A percentile compares a stretch with the other conserved stretches of the same genome.
These are phyloP conservation scores for Drosophila algonquin DNA, from an alignment of 2,888 invertebrate genomes.

Conservation along the genomic window DNA sequence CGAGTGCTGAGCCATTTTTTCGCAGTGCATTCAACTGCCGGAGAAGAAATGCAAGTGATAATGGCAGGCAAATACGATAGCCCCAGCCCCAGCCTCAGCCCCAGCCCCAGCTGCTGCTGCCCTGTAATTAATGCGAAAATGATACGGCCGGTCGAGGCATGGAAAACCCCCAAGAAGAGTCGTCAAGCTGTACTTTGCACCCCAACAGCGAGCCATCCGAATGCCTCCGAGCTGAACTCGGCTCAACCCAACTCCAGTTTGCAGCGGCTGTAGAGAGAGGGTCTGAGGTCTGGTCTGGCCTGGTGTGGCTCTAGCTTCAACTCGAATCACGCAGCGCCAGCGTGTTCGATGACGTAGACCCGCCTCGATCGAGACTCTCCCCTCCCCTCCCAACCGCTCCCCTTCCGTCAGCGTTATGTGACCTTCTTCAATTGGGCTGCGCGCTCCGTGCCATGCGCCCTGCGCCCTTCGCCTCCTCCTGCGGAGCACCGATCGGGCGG, in stretches of 20 bases:
- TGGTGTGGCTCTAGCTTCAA: constrained; percentile 1
- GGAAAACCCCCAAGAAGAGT: constrained; percentile 72
- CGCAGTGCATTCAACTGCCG: constrained; percentile 69
- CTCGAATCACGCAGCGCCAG: constrained; percentile 53
- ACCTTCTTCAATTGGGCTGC: constrained; percentile 38
- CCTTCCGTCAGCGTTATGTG: constrained; percentile 17
- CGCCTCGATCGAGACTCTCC: constrained; percentile 63
- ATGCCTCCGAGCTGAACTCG: constrained; percentile 4
- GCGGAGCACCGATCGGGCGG: neutral
- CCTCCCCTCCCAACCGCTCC: neutral
- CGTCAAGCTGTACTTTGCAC: constrained; percentile 67
- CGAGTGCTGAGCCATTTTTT: constrained; percentile 39
- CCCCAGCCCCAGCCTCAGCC: constrained; percentile 19
- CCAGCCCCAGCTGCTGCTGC: constrained; percentile 26
- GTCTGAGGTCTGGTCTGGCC: neutral
- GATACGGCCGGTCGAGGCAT: constrained; percentile 47
- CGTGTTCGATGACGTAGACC: constrained; percentile 35
- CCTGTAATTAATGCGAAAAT: constrained; percentile 50
- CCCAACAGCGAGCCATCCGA: constrained; percentile 29
- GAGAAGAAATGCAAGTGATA: constrained; percentile 53
- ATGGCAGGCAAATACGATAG: constrained; percentile 51
- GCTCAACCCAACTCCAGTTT: constrained; percentile 34
- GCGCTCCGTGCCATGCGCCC: neutral
- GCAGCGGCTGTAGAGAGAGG: constrained; percentile 19
- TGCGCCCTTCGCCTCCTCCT: neutral